Evolutionary conservation across 2,113 vertebrate species (phyloP).

Genomic region (Blennius ocellaris): DNA sequence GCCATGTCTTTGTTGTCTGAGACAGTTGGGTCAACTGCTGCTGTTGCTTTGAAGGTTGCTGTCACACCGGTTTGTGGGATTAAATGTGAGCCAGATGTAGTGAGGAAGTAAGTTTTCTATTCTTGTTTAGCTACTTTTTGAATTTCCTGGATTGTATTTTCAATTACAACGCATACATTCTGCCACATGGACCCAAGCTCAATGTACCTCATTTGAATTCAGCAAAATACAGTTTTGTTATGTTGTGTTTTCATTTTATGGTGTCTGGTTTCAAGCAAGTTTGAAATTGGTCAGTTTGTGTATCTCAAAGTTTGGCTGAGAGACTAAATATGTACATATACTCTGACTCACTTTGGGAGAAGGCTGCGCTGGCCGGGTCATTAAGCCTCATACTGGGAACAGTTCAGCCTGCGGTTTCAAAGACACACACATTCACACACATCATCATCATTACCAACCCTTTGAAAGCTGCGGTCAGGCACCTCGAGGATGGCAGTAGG

Average conservation of each 20-base stretch:
- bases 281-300: slow-evolving; percentile 48
- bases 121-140: neutral
- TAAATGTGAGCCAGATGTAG: slow-evolving; percentile 5
- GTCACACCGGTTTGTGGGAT: neutral
- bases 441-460: slow-evolving; percentile 34
- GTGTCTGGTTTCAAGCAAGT: slow-evolving; percentile 38
- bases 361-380: slow-evolving; percentile 46
- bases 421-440: slow-evolving; percentile 6
- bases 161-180: neutral
- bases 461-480: slow-evolving; percentile 30
- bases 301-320: slow-evolving; percentile 41
- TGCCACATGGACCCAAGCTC: slow-evolving; percentile 1
- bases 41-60: slow-evolving; percentile 8
- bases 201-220: slow-evolving; percentile 15
- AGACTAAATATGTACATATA: slow-evolving; percentile 32
- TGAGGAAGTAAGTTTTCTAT: neutral
- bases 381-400: slow-evolving; percentile 43
- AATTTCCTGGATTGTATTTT: neutral
- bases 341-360: slow-evolving; percentile 27
- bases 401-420: slow-evolving; percentile 52
- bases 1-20: neutral
- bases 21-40: neutral
- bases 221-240: slow-evolving; percentile 27
- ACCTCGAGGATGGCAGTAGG: neutral
- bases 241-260: slow-evolving; percentile 36